These are phyloP conservation scores for Gorsachius magnificus DNA, from an alignment of 2,797 vertebrate genomes.

Conservation along the genomic window DNA sequence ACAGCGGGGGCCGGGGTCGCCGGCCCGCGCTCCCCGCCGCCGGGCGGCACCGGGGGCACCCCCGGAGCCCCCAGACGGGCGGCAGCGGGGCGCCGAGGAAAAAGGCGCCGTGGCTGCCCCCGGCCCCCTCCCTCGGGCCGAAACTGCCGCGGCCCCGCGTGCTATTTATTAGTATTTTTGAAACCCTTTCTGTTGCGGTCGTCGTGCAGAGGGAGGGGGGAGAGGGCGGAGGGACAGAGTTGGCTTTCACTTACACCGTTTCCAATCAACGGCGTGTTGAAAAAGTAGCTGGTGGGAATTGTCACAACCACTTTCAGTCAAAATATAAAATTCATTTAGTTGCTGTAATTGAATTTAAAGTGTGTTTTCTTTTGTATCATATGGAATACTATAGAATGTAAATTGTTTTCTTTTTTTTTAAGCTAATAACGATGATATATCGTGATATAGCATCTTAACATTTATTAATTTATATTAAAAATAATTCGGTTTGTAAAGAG, in stretches of 20 bases:
- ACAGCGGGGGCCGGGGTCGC: neutral
- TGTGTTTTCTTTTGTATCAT: conserved; percentile 83
- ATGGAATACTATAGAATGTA: conserved; percentile 80
- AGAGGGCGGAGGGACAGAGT: conserved; percentile 29
- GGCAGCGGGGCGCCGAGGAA: neutral
- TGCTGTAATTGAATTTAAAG: conserved; percentile 76
- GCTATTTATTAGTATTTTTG: conserved; percentile 78
- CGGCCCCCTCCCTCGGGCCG: neutral
- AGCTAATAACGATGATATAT: conserved; percentile 79
- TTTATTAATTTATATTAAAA: conserved; percentile 88
- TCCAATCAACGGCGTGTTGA: conserved; percentile 62
- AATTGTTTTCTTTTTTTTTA: conserved; percentile 73
- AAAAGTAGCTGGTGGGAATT: conserved; percentile 72
- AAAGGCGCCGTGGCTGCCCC: neutral
- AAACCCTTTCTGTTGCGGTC: conserved; percentile 8
- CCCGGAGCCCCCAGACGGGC: neutral
- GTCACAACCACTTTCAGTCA: conserved; percentile 65
- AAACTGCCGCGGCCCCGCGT: conserved; percentile 54
- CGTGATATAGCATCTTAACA: conserved; percentile 77
- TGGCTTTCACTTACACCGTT: conserved; percentile 67
- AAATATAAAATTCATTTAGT: conserved; percentile 70
- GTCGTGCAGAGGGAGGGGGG: conserved; percentile 1
- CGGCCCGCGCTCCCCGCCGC: neutral
- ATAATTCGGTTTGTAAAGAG: conserved; percentile 82
- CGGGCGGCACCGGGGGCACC: neutral